These are phyloP conservation scores for Rhaphigaster nebulosa DNA, from an alignment of 2,888 invertebrate genomes.

Conservation along the genomic window DNA sequence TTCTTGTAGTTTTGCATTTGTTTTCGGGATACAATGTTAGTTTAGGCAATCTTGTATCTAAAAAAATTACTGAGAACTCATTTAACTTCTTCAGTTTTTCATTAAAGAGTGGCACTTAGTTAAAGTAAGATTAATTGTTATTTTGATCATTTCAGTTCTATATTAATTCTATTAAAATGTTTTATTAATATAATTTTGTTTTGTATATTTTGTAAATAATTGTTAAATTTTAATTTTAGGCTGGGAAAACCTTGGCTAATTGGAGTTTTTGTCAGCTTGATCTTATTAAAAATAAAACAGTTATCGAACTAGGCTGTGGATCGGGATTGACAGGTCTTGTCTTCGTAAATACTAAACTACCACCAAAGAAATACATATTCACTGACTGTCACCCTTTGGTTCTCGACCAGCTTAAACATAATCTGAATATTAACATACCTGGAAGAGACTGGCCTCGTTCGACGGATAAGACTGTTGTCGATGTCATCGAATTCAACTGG, in stretches of 20 bases:
- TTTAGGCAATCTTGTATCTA: too few relatives aligned
- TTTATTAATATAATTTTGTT: not conserved
- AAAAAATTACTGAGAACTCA: too few relatives aligned
- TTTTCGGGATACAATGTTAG: too few relatives aligned
- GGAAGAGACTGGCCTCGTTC: slow-evolving; percentile 49
- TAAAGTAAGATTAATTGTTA: too few relatives aligned
- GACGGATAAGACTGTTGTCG: slow-evolving; percentile 61
- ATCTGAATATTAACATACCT: slow-evolving; percentile 70
- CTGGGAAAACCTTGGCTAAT: slow-evolving; percentile 79
- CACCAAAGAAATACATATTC: slow-evolving; percentile 73
- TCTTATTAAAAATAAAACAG: slow-evolving; percentile 72
- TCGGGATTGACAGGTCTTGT: slow-evolving; percentile 81
- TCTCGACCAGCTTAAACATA: slow-evolving; percentile 75
- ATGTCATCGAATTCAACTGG: slow-evolving; percentile 64
- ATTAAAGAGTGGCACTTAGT: too few relatives aligned
- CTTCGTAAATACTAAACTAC: slow-evolving; percentile 70
- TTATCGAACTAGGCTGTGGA: slow-evolving; percentile 82
- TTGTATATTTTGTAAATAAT: not conserved
- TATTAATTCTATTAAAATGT: too few relatives aligned
- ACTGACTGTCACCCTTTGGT: slow-evolving; percentile 81
- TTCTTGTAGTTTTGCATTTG: too few relatives aligned
- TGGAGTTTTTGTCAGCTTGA: slow-evolving; percentile 76
- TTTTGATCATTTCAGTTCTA: too few relatives aligned
- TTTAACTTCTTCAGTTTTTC: too few relatives aligned
- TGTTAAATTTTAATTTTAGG: slow-evolving; percentile 71